These are phyloP conservation scores for Frankliniella intonsa DNA, from an alignment of 2,888 invertebrate genomes.

Conservation along the genomic window DNA sequence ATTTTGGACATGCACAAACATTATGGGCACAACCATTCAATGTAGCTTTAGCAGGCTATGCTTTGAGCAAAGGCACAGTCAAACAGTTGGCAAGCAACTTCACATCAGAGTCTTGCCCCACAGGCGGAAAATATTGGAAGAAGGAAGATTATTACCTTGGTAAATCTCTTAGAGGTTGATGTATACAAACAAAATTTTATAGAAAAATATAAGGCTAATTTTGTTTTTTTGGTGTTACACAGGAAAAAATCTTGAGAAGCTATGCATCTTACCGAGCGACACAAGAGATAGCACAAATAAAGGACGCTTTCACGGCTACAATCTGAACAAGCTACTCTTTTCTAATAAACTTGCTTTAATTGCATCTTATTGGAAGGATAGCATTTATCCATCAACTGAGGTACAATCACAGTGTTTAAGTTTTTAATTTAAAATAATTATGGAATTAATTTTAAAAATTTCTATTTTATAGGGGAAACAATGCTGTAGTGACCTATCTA, in stretches of 20 bases:
- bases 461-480: constrained; percentile 40
- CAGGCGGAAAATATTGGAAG: constrained; percentile 52
- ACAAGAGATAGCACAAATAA: constrained; percentile 51
- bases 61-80: constrained; percentile 52
- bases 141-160: constrained; percentile 57
- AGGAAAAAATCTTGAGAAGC: constrained; percentile 52
- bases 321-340: constrained; percentile 47
- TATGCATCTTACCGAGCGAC: constrained; percentile 51
- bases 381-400: constrained; percentile 47
- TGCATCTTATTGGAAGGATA: constrained; percentile 50
- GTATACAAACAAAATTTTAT: too few relatives aligned
- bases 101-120: constrained; percentile 47
- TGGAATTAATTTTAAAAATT: too few relatives aligned
- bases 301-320: constrained; percentile 53
- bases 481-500: constrained; percentile 52
- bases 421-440: neutral
- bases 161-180: constrained; percentile 38
- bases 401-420: constrained; percentile 34
- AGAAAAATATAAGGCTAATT: neutral
- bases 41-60: constrained; percentile 53
- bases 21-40: constrained; percentile 56
- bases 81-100: constrained; percentile 46
- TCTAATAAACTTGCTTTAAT: constrained; percentile 45
- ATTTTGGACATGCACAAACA: constrained; percentile 53
- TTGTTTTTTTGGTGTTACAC: constrained; percentile 34